A percentile compares a stretch with the other conserved stretches of the same genome.
These are phyloP conservation scores for Lamprotornis superbus DNA, from an alignment of 2,113 vertebrate species.

Conservation along the genomic window DNA sequence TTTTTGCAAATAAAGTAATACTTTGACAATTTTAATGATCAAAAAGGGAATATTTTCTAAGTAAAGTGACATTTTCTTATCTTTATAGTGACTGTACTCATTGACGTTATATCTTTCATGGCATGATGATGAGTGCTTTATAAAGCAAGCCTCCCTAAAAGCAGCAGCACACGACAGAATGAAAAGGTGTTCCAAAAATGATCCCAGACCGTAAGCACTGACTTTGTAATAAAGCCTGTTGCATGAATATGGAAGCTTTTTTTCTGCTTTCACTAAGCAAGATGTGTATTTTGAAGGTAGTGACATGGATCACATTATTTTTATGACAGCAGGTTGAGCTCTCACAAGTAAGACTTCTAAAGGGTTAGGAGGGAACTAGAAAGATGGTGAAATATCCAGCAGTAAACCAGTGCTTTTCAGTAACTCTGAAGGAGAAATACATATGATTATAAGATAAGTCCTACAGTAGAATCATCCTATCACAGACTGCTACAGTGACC, in stretches of 20 bases:
- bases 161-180: not conserved
- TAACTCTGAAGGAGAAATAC: not conserved
- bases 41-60: not conserved
- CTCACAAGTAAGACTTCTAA: not conserved
- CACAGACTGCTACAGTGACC: not conserved
- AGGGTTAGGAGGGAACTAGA: not conserved
- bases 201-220: not conserved
- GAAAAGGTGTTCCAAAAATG: constrained; percentile 2
- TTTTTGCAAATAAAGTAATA: not conserved
- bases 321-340: not conserved
- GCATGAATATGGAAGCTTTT: not conserved
- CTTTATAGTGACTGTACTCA: constrained; percentile 3
- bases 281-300: not conserved
- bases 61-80: not conserved
- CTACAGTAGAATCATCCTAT: not conserved
- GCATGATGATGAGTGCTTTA: not conserved
- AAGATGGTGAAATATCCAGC: not conserved
- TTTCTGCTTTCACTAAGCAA: not conserved
- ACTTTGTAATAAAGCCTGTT: not conserved
- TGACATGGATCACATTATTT: not conserved
- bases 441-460: not conserved
- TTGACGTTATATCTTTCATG: not conserved
- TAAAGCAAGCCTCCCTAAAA: constrained; percentile 5
- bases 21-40: not conserved
- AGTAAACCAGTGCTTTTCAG: not conserved